Evolutionary conservation across 2,888 invertebrate genomes (phyloP).

Genomic region (Phengaris alcon): DNA sequence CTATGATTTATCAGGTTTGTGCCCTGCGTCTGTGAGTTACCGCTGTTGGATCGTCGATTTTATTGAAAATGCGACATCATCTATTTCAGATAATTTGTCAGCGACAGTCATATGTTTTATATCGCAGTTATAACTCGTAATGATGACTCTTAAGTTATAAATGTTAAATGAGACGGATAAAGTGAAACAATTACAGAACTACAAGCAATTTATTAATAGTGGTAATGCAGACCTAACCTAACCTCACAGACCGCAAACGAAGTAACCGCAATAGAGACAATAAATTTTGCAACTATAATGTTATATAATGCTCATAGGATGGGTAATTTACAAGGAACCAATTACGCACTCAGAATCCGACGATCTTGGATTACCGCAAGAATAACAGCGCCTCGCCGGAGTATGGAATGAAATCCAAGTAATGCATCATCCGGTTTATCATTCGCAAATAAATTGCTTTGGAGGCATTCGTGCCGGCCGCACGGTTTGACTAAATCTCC

Average conservation of each 20-base stretch:
- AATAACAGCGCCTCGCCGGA: slow-evolving; percentile 37
- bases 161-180: neutral
- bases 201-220: neutral
- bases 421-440: slow-evolving; percentile 47
- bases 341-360: slow-evolving; percentile 43
- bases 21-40: slow-evolving; percentile 36
- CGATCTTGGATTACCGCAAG: slow-evolving; percentile 44
- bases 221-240: neutral
- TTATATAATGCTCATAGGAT: slow-evolving; percentile 33
- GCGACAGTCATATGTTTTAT: neutral
- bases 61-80: slow-evolving; percentile 30
- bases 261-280: slow-evolving; percentile 33
- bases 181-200: neutral
- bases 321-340: slow-evolving; percentile 46
- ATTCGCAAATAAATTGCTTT: slow-evolving; percentile 65
- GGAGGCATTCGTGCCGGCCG: slow-evolving; percentile 51
- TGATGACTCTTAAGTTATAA: neutral
- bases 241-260: slow-evolving; percentile 32
- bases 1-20: slow-evolving; percentile 48
- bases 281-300: slow-evolving; percentile 33
- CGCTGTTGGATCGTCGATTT: slow-evolving; percentile 29
- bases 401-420: slow-evolving; percentile 47
- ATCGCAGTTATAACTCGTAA: neutral
- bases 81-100: slow-evolving; percentile 22
- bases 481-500: slow-evolving; percentile 57